Evolutionary conservation across 2,113 vertebrate species (phyloP).

Genomic region (Pogonocichla stellata): DNA sequence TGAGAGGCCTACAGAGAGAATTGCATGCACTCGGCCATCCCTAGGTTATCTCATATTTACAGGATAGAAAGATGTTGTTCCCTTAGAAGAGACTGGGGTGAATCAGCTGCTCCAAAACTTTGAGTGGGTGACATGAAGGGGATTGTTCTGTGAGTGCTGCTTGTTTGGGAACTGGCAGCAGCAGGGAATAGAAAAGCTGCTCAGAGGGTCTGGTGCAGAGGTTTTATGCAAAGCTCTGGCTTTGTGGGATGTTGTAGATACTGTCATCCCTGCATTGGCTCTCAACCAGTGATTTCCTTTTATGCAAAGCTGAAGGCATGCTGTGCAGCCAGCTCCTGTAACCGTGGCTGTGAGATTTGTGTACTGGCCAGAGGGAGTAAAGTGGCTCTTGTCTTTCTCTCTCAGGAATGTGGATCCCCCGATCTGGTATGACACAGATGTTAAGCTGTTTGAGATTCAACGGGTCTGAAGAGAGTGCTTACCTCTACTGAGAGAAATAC

Average conservation of each 20-base stretch:
- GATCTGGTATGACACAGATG: constrained; percentile 97
- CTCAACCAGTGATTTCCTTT: neutral
- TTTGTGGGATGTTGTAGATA: neutral
- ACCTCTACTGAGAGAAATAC: constrained; percentile 38
- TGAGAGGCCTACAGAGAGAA: neutral
- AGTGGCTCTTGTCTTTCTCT: constrained; percentile 19
- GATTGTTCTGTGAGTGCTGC: neutral
- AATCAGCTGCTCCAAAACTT: neutral
- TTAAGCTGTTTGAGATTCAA: constrained; percentile 98
- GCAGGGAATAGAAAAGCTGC: neutral
- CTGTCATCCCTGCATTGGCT: neutral
- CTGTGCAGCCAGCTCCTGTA: neutral
- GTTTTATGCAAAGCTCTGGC: neutral
- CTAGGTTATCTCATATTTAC: neutral
- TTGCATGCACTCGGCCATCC: neutral
- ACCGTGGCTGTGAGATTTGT: neutral
- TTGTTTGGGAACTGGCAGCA: neutral
- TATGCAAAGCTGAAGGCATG: neutral
- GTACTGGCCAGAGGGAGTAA: neutral
- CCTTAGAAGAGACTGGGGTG: neutral
- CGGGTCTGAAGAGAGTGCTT: constrained; percentile 82
- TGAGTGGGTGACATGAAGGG: neutral
- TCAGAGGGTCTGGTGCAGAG: neutral
- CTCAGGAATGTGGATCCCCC: constrained; percentile 97
- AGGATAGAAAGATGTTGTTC: neutral